Percentiles rank a stretch among this genome's conserved stretches.
Conservation (phyloP, 2,113 vertebrate species). For the Paratilapia polleni region DNA sequence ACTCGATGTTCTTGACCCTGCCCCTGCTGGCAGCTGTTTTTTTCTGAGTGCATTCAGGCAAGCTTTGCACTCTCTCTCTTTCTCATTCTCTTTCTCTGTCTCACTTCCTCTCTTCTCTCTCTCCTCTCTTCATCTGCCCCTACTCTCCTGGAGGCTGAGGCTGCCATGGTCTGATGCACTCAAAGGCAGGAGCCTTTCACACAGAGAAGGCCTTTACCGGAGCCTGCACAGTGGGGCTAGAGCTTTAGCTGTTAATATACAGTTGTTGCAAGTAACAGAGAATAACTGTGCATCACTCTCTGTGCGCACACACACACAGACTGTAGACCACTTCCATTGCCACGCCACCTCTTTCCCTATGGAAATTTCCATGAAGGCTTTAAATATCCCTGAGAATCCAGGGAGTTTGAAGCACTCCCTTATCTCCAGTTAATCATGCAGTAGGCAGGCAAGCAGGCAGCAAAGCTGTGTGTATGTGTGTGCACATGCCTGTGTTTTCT, state of each 20-base stretch:
- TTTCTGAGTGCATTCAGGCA: conserved; percentile 56
- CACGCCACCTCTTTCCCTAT: conserved; percentile 65
- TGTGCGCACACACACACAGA: not conserved
- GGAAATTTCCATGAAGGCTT: conserved; percentile 79
- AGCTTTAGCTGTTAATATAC: conserved; percentile 58
- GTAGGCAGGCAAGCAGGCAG: conserved; percentile 67
- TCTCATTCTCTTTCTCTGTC: not conserved
- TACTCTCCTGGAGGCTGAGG: conserved; percentile 65
- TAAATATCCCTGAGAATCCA: conserved; percentile 77
- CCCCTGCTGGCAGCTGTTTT: conserved; percentile 65
- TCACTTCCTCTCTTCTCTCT: not conserved
- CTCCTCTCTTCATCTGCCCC: conserved; percentile 19
- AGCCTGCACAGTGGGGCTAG: conserved; percentile 40
- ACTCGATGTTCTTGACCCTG: conserved; percentile 58
- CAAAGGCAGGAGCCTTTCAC: conserved; percentile 59
- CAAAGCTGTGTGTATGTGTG: conserved; percentile 37
- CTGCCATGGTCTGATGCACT: conserved; percentile 68
- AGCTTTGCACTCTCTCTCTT: conserved; percentile 27
- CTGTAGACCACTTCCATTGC: conserved; percentile 41
- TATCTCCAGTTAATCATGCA: conserved; percentile 80
- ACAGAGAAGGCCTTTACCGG: conserved; percentile 60
- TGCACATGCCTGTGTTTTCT: conserved; percentile 51
- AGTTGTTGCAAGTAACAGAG: conserved; percentile 62
- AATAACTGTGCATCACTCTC: conserved; percentile 54
- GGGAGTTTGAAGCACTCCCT: conserved; percentile 74